These are phyloP conservation scores for Ypsolopha sequella DNA, from an alignment of 2,888 invertebrate genomes.

Conservation along the genomic window DNA sequence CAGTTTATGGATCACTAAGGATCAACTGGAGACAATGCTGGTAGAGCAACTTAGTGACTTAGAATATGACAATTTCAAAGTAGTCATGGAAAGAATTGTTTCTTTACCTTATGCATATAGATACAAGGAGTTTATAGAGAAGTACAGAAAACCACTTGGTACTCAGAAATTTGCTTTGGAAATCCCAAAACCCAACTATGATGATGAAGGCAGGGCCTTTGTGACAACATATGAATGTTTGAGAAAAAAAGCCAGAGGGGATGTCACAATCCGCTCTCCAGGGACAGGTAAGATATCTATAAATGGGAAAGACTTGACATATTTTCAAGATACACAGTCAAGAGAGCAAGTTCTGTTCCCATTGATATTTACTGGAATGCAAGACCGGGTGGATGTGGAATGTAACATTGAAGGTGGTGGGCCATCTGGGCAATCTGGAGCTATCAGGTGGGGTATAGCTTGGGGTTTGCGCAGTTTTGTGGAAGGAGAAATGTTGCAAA, in stretches of 20 bases:
- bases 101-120: constrained; percentile 79
- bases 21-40: constrained; percentile 72
- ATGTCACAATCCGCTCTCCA: constrained; percentile 83
- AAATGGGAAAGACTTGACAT: constrained; percentile 83
- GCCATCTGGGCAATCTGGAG: constrained; percentile 86
- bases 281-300: constrained; percentile 88
- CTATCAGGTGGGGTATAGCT: constrained; percentile 90
- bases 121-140: constrained; percentile 79
- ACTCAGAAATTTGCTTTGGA: constrained; percentile 70
- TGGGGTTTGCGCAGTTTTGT: constrained; percentile 87
- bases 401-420: constrained; percentile 82
- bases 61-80: constrained; percentile 80
- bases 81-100: constrained; percentile 78
- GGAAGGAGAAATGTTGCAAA: constrained; percentile 78
- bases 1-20: constrained; percentile 74
- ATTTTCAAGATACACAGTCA: constrained; percentile 78
- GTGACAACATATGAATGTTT: constrained; percentile 80
- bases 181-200: constrained; percentile 77
- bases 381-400: constrained; percentile 85
- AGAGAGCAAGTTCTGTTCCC: constrained; percentile 91
- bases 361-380: constrained; percentile 81
- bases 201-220: constrained; percentile 78
- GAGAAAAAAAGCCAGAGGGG: constrained; percentile 79
- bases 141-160: constrained; percentile 74
- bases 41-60: constrained; percentile 77